Base-by-base conservation (phyloP, 2,113 vertebrate species). In the Cheirogaleus medius region DNA sequence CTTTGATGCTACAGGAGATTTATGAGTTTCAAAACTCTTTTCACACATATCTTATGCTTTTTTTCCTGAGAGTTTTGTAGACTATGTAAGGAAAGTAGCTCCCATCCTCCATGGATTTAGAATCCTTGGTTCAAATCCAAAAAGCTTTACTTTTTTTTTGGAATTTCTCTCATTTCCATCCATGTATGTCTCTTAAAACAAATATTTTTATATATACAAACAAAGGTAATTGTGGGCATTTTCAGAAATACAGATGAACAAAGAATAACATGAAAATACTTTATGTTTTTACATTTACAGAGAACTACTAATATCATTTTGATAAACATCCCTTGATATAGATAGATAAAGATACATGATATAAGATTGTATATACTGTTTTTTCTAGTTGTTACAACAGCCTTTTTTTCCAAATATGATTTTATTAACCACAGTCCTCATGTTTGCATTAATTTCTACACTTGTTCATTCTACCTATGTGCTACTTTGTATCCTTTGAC, bases 101-200 rank as follows among this genome's bases (percentile, higher is more conserved):
- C 8, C 13, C 17, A 4, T 27, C 20, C 44, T 29, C 27, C 58
- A 71, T 52, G 76, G 47, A 56, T 69, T 68, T 29, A 49, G 82
- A 78, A 80, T 89, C 44, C 23, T 73, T 89, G 21, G 10, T 56
- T 94, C 12, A 32, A 90, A 64, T 87, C 12, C 21, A 88, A 81
- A 96, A 64, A 64, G 8, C n/a, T n/a, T n/a, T 25, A 64, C 37
- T 71, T 6, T 63, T 17, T n/a, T 77, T 27, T 14, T 11, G 39
- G 90, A 91, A 89, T 68, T 73, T 89, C 54, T 94, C 71, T 90
- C 27, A 49, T 94, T 91, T 90, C 64, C 17, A 49, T 90, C 64
- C 17, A 49, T n/a, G 27, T 76, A 68, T 87, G 23, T 68, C 18
- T 90, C 18, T 63, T 68, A 58, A 84, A 81, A 32, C 39, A 63